phyloP scores from a whole-genome alignment of 2,113 vertebrate species.

The Microtus pennsylvanicus region DNA sequence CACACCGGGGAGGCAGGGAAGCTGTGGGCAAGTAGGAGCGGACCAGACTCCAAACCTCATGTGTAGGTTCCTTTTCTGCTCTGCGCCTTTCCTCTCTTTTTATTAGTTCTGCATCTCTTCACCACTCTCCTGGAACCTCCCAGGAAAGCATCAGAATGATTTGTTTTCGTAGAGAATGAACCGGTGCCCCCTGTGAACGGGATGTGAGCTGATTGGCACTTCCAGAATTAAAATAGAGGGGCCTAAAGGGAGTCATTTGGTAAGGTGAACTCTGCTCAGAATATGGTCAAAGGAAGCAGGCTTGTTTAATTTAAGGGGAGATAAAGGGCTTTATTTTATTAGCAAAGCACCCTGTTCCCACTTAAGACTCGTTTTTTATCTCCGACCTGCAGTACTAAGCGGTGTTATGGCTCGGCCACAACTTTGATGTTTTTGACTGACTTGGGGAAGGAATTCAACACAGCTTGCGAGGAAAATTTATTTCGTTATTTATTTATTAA shows the following conservation, averaged over 20 bases:
- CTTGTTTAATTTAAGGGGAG: constrained; percentile 21
- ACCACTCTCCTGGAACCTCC: background rate
- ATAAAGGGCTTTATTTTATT: constrained; percentile 1
- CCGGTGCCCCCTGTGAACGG: background rate
- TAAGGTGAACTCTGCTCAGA: constrained; percentile 36
- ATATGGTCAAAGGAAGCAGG: background rate
- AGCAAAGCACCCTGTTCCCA: background rate
- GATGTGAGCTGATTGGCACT: background rate
- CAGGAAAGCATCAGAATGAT: background rate
- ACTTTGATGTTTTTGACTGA: background rate
- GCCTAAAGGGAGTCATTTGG: background rate
- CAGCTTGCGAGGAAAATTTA: background rate
- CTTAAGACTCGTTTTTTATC: background rate
- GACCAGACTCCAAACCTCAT: background rate
- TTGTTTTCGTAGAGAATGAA: background rate
- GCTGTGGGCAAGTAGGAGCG: background rate
- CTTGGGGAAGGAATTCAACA: background rate
- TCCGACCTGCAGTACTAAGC: background rate
- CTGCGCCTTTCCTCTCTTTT: background rate
- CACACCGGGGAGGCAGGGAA: background rate
- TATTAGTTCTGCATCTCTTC: background rate
- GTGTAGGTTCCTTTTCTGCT: background rate
- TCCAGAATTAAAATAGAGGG: constrained; percentile 24
- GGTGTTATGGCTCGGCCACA: background rate
- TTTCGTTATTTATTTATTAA: background rate